Evolutionary conservation across 1,140 invertebrate species (phyloP), one percentile per base, ranked within the genome.

Genomic region (Hyposmocoma kahamanoa): DNA sequence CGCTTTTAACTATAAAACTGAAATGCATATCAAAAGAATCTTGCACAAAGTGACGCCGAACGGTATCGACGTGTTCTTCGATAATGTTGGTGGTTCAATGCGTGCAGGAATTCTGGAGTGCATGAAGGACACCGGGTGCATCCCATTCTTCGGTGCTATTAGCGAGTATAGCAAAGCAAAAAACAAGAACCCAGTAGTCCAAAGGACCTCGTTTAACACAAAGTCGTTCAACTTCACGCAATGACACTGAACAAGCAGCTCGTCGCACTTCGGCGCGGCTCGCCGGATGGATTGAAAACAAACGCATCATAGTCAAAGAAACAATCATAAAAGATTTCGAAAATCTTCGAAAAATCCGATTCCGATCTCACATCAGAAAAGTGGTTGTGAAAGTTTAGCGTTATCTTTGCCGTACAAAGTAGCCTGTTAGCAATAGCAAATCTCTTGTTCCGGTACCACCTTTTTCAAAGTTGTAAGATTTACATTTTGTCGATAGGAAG

Each of bases 1-100:
- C 53, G 91, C 87, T 2, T 90, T 91, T 50, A 93, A 94, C 71
- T 93, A 93, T 62, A 93, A 93, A 72, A 89, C 71, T 0, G 89
- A 67, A 0, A 66, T 72, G 19, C 63, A 91, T 44, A 44, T 92
- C 19, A 70, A 69, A 8, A 49, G 75, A 22, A 76, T 69, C 21
- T 71, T 93, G 44, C 84, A 77, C 32, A 65, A 88, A 60, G 72
- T 71, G 18, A 89, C 89, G 11, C 89, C 90, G 1, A 61, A 90
- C 6, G 91, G 90, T 13, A 66, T 92, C 1, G 89, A 92, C 58
- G 89, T 89, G 54, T 92, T 90, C 43, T 64, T 63, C 42, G 62
- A 70, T 28, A 59, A 89, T 86, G 89, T 91, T 15, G 90, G 90
- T 10, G 90, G 90, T 4, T 81, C 87, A 28, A 81, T 91, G 17